Evolutionary conservation across 2,888 invertebrate species (phyloP).

Genomic region (Apamea sordens): DNA sequence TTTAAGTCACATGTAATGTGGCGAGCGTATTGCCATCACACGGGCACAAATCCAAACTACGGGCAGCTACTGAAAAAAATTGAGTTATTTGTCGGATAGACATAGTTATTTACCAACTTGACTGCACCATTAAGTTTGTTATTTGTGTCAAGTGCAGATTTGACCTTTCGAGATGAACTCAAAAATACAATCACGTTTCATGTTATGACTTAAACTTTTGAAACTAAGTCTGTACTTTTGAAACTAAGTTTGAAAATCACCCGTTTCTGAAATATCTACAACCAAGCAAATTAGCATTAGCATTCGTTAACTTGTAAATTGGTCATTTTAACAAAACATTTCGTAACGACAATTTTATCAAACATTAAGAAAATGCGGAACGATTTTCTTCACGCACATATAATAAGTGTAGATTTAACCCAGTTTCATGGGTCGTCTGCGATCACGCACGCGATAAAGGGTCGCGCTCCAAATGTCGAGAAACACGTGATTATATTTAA

Average conservation of each 20-base stretch:
- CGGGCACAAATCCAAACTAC: background rate
- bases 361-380: constrained; percentile 12
- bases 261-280: background rate
- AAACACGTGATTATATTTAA: background rate
- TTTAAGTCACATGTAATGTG: background rate
- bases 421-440: constrained; percentile 20
- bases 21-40: background rate
- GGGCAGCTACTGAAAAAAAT: too few relatives aligned
- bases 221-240: background rate
- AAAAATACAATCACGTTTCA: background rate
- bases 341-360: constrained; percentile 3
- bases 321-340: background rate
- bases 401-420: constrained; percentile 40
- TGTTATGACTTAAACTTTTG: background rate
- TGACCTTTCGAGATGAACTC: background rate
- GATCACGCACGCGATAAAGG: constrained; percentile 28
- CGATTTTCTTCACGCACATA: constrained; percentile 37
- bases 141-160: constrained; percentile 14
- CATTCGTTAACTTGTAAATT: background rate
- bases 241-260: background rate
- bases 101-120: background rate
- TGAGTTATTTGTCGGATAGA: background rate
- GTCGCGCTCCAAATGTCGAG: constrained; percentile 1
- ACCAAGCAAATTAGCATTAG: background rate
- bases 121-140: background rate